Conservation (phyloP, 2,888 invertebrate genomes). For the Salticus scenicus region DNA sequence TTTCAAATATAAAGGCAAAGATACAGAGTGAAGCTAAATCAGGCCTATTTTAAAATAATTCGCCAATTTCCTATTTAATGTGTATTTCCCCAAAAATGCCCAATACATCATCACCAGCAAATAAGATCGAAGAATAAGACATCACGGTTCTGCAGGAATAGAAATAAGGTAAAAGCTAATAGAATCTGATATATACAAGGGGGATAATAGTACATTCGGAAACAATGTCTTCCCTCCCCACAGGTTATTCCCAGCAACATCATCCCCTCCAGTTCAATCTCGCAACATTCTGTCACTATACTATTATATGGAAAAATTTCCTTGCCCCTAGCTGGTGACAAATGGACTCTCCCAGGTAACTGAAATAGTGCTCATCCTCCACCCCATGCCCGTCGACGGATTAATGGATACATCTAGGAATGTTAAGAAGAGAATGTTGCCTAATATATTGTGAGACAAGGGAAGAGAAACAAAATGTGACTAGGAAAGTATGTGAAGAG, state of each 20-base stretch:
- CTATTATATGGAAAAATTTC: not conserved
- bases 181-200: no score
- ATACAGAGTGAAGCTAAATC: no score
- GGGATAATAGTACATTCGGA: no score
- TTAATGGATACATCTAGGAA: constrained; percentile 26
- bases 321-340: constrained; percentile 1
- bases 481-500: not conserved
- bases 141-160: no score
- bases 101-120: no score
- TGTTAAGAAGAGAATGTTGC: constrained; percentile 13
- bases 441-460: constrained; percentile 8
- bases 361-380: not conserved
- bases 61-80: no score
- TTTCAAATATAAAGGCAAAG: no score
- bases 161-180: no score
- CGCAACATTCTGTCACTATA: constrained; percentile 3
- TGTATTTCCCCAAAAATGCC: no score
- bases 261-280: not conserved
- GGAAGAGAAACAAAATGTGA: constrained; percentile 7
- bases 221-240: not conserved
- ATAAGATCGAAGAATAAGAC: no score
- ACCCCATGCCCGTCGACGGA: not conserved
- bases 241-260: not conserved
- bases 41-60: no score
- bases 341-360: constrained; percentile 26